Percentiles rank a stretch among this genome's conserved stretches.
phyloP scores from a whole-genome alignment of 2,888 invertebrate species.

The Seira ritae region DNA sequence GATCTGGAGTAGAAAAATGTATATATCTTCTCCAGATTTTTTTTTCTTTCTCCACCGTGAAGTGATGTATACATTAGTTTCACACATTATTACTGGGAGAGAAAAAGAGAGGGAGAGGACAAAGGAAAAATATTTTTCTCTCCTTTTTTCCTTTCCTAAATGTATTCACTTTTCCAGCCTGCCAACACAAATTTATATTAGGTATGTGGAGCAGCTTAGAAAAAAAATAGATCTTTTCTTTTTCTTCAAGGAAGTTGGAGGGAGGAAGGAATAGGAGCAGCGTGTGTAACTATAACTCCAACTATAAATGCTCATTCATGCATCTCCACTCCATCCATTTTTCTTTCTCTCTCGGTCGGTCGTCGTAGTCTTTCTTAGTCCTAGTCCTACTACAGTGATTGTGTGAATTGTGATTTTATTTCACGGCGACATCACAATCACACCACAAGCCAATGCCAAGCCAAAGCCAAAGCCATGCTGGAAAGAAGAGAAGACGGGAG shows the following conservation, averaged over 20 bases:
- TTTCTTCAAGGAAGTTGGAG: constrained; percentile 1
- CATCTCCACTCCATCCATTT: constrained; percentile 16
- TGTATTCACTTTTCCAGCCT: constrained; percentile 11
- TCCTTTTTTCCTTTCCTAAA: background rate
- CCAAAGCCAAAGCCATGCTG: no score
- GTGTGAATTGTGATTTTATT: background rate
- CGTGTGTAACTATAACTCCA: constrained; percentile 2
- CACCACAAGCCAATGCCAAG: no score
- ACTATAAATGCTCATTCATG: constrained; percentile 33
- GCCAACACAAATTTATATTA: background rate
- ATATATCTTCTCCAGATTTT: constrained; percentile 5
- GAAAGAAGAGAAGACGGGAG: background rate
- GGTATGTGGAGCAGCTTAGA: background rate
- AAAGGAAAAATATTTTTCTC: no score
- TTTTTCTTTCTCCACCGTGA: constrained; percentile 11
- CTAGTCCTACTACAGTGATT: no score
- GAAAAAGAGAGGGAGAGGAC: constrained; percentile 32
- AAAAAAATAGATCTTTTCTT: background rate
- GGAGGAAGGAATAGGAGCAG: constrained; percentile 6
- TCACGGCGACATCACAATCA: background rate
- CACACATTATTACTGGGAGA: constrained; percentile 13
- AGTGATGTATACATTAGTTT: constrained; percentile 27
- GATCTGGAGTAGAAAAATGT: background rate
- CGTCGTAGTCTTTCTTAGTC: no score
- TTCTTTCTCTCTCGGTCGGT: background rate